Evolutionary conservation across 2,797 vertebrate genomes (phyloP), one percentile per base, ranked within the genome.

Genomic region (Sebastes oblongus): DNA sequence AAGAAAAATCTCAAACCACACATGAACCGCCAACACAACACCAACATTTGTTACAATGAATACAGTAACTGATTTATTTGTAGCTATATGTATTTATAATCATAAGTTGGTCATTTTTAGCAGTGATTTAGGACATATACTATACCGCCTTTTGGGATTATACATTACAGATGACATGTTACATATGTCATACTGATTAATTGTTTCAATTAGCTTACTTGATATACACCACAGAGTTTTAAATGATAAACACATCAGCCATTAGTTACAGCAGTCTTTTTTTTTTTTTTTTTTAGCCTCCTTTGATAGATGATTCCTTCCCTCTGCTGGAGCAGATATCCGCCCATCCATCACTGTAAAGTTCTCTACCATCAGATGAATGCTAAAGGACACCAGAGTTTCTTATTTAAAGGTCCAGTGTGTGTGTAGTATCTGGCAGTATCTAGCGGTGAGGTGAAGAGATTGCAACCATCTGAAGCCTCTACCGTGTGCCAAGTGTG

Each of bases 181-280:
- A 73, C 67, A 78, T 70, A 46, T 36, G 52, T 81, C 70, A 60
- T 22, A 29, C 74, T 22, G 59, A 70, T 50, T 58, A 34, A 52
- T 10, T 56, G 20, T 50, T 8, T 74, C 56, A 34, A 50, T 59
- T 20, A 36, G 54, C 64, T 65, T 75, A 55, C 67, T 72, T 34
- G 11, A 68, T 75, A 61, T 58, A 18, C 61, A 65, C 59, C 50
- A 24, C 46, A 67, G 16, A 22, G 14, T 12, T 50, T 65, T 69
- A 52, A 46, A 72, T 75, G 59, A 78, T 66, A 61, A 62, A 71
- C 62, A 68, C 66, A 68, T 67, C 30, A 32, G 55, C 55, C 46
- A 54, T 59, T 18, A 52, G 34, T 69, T 71, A 75, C 24, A 66
- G 32, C 64, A 24, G 42, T 50, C 42, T 39, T 14, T 14, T 14